Evolutionary conservation across 2,888 invertebrate genomes (phyloP), one percentile per base, ranked within the genome.

Genomic region (Ptilodon capucinus): DNA sequence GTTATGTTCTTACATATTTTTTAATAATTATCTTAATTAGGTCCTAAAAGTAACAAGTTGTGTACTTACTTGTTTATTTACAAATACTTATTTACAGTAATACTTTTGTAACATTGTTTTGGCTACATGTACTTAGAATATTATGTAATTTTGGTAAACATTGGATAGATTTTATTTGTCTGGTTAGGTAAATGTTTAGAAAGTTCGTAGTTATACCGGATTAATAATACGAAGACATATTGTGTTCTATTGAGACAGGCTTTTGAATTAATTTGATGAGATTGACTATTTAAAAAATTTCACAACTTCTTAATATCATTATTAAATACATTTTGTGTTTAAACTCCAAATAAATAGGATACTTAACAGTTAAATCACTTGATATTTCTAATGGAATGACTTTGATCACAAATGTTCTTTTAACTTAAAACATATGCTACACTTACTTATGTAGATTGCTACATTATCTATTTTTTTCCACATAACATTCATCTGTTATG

Each of bases 321-420:
- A n/a, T 28, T n/a, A n/a, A n/a, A 28, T n/a, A n/a, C 8, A 28
- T 28, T 28, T 28, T n/a, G 5, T 28, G 38, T 32, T 42, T 44
- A 51, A 52, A 52, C 54, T 57, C 59, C 42, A 17, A 64, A 64
- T 64, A 64, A 64, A 64, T 60, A 64, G n/a, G 43, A 50, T 60
- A 57, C 48, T 48, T 59, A 53, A 50, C 45, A 54, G 25, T 54
- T 64, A 60, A 63, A 53, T 54, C 60, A 60, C 43, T 43, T 53
- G 50, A 54, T 25, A 57, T 54, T 42, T 57, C 57, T 65, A 57
- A 64, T 72, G 77, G 77, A 77, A 77, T 77, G 77, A 72, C 61
- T 71, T 70, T 58, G 66, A 76, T 76, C 76, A 76, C 76, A 74
- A 63, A 52, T 44, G 52, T 65, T 58, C 18, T 21, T 19, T 18